A percentile compares a stretch with the other conserved stretches of the same genome.
These are phyloP conservation scores for Polypedilum pembai DNA, from an alignment of 1,140 invertebrate species.

Conservation along the genomic window DNA sequence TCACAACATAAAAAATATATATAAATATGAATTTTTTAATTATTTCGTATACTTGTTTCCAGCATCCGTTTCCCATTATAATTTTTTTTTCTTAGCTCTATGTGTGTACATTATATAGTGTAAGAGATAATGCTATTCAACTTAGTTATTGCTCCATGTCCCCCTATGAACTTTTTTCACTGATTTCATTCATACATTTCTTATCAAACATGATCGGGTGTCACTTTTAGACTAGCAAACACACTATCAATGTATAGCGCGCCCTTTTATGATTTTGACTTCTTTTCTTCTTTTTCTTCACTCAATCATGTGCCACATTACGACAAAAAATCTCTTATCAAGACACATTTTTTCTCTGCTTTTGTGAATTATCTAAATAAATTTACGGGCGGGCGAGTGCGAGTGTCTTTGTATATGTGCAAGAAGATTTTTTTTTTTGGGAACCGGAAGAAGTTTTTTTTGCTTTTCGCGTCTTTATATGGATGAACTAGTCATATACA, in stretches of 20 bases:
- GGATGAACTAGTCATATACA: not conserved
- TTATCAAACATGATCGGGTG: conserved; percentile 4
- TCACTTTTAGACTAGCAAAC: not conserved
- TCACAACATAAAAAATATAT: not conserved
- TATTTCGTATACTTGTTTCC: conserved; percentile 24
- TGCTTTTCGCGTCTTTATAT: not conserved
- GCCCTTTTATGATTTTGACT: too few species aligned
- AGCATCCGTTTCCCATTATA: conserved; percentile 25
- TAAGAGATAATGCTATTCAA: conserved; percentile 9
- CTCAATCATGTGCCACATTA: not conserved
- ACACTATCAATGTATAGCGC: not conserved
- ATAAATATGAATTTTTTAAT: conserved; percentile 26
- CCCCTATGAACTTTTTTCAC: not conserved
- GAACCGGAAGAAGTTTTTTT: conserved; percentile 18
- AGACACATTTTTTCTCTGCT: not conserved
- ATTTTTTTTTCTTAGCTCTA: not conserved
- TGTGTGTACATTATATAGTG: not conserved
- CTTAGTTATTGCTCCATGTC: not conserved
- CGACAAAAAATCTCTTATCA: conserved; percentile 4
- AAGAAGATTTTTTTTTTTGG: not conserved
- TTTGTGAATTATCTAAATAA: not conserved
- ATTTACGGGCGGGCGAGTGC: not conserved
- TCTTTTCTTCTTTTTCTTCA: not conserved
- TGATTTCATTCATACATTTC: not conserved
- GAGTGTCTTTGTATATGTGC: not conserved